Conservation (phyloP, 2,888 invertebrate species). For the Drosophila paramelanica region DNA sequence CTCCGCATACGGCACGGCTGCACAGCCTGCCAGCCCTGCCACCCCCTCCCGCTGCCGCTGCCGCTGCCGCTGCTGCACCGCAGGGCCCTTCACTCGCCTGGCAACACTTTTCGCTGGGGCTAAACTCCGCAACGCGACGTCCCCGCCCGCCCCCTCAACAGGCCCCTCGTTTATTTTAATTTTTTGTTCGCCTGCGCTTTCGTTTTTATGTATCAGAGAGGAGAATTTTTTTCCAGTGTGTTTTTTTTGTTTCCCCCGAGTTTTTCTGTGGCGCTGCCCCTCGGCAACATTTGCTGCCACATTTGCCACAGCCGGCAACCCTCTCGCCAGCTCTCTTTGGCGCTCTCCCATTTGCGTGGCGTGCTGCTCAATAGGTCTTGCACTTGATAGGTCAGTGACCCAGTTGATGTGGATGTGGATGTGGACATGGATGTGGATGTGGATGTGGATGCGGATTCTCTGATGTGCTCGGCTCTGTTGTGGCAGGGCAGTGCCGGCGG, state of each 20-base stretch:
- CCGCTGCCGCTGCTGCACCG: not conserved
- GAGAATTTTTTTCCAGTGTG: slow-evolving; percentile 13
- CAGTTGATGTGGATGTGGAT: slow-evolving; percentile 59
- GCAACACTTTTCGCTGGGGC: slow-evolving; percentile 41
- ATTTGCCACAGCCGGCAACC: slow-evolving; percentile 40
- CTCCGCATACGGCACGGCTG: slow-evolving; percentile 37
- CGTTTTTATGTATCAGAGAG: slow-evolving; percentile 64
- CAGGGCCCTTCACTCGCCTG: slow-evolving; percentile 44
- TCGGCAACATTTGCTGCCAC: slow-evolving; percentile 57
- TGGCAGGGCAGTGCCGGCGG: slow-evolving; percentile 63
- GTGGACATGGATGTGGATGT: too few species aligned
- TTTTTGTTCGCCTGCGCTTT: slow-evolving; percentile 78
- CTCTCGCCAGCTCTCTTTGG: slow-evolving; percentile 33
- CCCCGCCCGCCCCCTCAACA: slow-evolving; percentile 35
- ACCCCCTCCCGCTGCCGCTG: not conserved
- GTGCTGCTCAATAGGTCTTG: slow-evolving; percentile 78
- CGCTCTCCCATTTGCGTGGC: slow-evolving; percentile 48
- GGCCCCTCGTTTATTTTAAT: slow-evolving; percentile 77
- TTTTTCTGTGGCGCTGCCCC: slow-evolving; percentile 35
- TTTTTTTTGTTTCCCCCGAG: slow-evolving; percentile 36
- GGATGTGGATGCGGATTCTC: slow-evolving; percentile 23
- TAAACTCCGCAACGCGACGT: slow-evolving; percentile 11
- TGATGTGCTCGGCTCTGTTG: slow-evolving; percentile 46
- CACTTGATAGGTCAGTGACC: slow-evolving; percentile 85
- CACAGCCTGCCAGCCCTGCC: not conserved